Percentiles rank a stretch among this genome's conserved stretches.
Conservation (phyloP, 2,888 invertebrate genomes). For the Chydorus sphaericus region DNA sequence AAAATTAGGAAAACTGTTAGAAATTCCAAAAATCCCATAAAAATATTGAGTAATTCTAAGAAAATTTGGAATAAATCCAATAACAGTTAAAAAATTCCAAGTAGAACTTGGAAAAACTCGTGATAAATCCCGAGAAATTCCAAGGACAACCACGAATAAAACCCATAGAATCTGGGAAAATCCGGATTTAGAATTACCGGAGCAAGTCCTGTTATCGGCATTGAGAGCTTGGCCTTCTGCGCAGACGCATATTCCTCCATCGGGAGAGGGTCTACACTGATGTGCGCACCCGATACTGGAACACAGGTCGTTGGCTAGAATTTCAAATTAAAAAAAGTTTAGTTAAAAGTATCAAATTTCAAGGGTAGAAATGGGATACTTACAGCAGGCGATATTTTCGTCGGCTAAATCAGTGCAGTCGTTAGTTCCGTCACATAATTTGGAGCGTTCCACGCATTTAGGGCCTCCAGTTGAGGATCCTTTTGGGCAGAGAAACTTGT, state of each 20-base stretch:
- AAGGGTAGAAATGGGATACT: too few relatives aligned
- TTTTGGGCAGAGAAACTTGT: constrained; percentile 77
- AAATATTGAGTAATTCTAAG: too few relatives aligned
- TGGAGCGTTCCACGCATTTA: constrained; percentile 73
- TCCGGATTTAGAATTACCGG: constrained; percentile 34
- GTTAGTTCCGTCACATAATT: constrained; percentile 75
- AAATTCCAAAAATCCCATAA: too few relatives aligned
- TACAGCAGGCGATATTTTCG: constrained; percentile 75
- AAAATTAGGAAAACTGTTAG: too few relatives aligned
- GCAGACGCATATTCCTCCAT: constrained; percentile 82
- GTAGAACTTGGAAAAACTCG: too few relatives aligned
- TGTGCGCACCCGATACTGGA: constrained; percentile 73
- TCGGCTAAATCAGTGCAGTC: constrained; percentile 88
- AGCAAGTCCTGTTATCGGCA: constrained; percentile 68
- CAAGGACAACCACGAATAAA: too few relatives aligned
- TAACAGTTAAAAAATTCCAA: too few relatives aligned
- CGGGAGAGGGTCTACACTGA: constrained; percentile 76
- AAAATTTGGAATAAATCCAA: too few relatives aligned
- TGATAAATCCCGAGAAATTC: too few relatives aligned
- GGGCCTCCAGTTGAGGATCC: constrained; percentile 51
- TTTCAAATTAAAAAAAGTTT: too few relatives aligned
- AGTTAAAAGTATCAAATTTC: too few relatives aligned
- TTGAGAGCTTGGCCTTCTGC: constrained; percentile 69
- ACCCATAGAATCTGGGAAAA: too few relatives aligned
- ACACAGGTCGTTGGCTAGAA: constrained; percentile 64